Evolutionary conservation across 1,140 invertebrate genomes (phyloP).

Genomic region (Drosophila watanabei): DNA sequence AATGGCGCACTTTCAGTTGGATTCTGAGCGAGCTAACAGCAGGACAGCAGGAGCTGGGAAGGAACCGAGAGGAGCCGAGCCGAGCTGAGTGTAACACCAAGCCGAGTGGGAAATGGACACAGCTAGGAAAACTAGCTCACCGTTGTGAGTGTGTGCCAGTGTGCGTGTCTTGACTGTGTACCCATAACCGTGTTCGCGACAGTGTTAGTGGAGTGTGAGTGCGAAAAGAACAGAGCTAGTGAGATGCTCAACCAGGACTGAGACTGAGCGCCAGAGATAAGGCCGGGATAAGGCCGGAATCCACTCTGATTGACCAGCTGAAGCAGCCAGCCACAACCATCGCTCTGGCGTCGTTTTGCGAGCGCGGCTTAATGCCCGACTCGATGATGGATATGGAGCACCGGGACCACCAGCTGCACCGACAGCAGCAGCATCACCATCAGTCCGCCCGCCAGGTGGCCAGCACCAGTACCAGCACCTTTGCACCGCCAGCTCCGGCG

Average conservation of each 20-base stretch:
- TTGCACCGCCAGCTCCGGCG: slow-evolving; percentile 66
- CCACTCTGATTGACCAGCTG: slow-evolving; percentile 52
- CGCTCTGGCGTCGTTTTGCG: slow-evolving; percentile 76
- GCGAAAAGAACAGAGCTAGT: slow-evolving; percentile 31
- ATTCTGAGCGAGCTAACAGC: slow-evolving; percentile 75
- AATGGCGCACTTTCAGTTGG: slow-evolving; percentile 76
- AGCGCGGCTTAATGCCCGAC: slow-evolving; percentile 76
- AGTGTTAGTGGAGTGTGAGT: slow-evolving; percentile 15
- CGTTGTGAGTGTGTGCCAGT: slow-evolving; percentile 40
- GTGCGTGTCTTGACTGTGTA: slow-evolving; percentile 22
- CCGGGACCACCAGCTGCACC: slow-evolving; percentile 73
- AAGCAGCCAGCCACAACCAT: slow-evolving; percentile 50
- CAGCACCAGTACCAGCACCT: slow-evolving; percentile 57
- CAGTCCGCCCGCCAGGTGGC: slow-evolving; percentile 50
- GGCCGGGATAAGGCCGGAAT: slow-evolving; percentile 5
- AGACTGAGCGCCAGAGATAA: slow-evolving; percentile 9
- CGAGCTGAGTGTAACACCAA: slow-evolving; percentile 24
- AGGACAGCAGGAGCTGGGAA: slow-evolving; percentile 43
- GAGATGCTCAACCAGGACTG: slow-evolving; percentile 25
- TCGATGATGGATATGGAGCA: slow-evolving; percentile 81
- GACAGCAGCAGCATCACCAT: slow-evolving; percentile 67
- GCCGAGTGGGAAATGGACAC: slow-evolving; percentile 28
- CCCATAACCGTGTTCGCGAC: slow-evolving; percentile 18
- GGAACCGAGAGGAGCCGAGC: slow-evolving; percentile 27
- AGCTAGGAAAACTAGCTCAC: slow-evolving; percentile 73